Percentiles rank a stretch among this genome's conserved stretches.
phyloP scores from a whole-genome alignment of 2,113 vertebrate genomes.

The Cavia aperea region DNA sequence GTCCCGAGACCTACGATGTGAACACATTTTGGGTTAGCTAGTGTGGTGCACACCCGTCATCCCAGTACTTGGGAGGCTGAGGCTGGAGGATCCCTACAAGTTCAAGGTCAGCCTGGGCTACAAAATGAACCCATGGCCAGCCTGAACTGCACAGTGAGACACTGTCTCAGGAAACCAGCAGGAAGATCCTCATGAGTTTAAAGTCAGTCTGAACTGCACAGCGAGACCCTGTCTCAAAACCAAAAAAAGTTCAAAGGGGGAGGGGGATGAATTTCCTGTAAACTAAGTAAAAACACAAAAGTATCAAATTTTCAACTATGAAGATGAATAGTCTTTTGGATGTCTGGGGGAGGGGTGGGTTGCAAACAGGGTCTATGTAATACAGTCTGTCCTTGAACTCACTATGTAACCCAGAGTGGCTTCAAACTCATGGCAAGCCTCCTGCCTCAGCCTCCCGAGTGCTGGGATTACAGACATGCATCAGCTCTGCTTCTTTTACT shows the following conservation, averaged over 20 bases:
- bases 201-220: background rate
- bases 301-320: background rate
- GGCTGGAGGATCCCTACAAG: background rate
- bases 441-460: background rate
- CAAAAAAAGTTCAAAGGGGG: background rate
- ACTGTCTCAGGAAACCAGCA: background rate
- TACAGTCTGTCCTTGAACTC: too few relatives aligned
- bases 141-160: background rate
- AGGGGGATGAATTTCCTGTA: background rate
- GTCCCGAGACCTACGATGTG: conserved; percentile 82
- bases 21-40: background rate
- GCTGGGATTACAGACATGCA: background rate
- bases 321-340: background rate
- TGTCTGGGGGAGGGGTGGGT: background rate
- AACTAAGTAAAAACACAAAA: background rate
- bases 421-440: background rate
- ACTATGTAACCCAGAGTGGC: background rate
- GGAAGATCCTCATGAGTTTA: background rate
- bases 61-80: background rate
- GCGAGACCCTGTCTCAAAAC: background rate
- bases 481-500: conserved; percentile 64
- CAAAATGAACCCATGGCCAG: background rate
- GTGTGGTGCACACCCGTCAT: background rate
- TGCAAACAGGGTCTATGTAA: background rate
- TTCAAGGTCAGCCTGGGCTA: background rate